A percentile compares a stretch with the other conserved stretches of the same genome.
phyloP scores from a whole-genome alignment of 2,888 invertebrate species.

The Drosophila siamana region DNA sequence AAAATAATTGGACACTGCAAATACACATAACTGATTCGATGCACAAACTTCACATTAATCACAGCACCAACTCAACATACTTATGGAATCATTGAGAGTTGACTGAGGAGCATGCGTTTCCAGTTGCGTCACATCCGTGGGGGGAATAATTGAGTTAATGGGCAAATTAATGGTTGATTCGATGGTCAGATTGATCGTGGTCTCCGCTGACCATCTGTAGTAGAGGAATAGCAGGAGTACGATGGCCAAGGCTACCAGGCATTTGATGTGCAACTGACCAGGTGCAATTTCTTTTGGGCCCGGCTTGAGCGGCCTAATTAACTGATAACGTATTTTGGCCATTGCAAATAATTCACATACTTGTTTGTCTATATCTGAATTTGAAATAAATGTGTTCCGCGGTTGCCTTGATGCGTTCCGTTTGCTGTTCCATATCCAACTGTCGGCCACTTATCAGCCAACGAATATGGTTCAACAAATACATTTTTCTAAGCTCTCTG shows the following conservation, averaged over 20 bases:
- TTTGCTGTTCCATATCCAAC: conserved; percentile 21
- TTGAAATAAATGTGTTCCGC: background rate
- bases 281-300: background rate
- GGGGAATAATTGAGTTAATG: background rate
- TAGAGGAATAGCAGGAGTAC: conserved; percentile 18
- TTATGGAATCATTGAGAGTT: conserved; percentile 5
- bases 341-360: conserved; percentile 14
- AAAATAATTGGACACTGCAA: conserved; percentile 60
- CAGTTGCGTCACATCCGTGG: background rate
- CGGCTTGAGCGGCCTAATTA: conserved; percentile 1
- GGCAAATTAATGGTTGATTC: background rate
- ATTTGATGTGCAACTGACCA: background rate
- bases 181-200: background rate
- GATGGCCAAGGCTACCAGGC: background rate
- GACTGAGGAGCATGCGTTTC: background rate
- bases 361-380: background rate
- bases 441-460: conserved; percentile 3
- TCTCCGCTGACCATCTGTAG: conserved; percentile 1
- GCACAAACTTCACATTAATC: background rate
- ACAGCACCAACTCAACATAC: background rate
- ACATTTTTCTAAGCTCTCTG: background rate
- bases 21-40: background rate
- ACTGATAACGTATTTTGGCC: conserved; percentile 28
- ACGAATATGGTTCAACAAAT: background rate
- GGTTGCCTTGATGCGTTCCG: background rate